Conservation (phyloP, 2,113 vertebrate genomes). For the Leuciscus idus region DNA sequence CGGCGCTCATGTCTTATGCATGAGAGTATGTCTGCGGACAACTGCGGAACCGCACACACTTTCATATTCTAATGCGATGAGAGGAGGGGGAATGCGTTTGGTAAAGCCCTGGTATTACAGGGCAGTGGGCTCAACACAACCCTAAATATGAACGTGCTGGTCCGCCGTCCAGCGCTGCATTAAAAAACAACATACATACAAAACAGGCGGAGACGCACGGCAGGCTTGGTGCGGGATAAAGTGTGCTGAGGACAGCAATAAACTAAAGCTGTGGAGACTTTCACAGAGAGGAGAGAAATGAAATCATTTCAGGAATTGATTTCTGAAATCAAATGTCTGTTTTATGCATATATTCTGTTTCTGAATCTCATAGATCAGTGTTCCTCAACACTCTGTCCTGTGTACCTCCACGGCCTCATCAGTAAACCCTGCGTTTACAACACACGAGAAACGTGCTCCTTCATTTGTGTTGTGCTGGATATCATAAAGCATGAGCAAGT, state of each 20-base stretch:
- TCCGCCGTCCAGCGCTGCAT: constrained; percentile 82
- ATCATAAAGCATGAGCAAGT: background rate
- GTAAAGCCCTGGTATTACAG: constrained; percentile 98
- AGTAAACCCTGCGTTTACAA: background rate
- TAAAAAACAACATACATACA: constrained; percentile 70
- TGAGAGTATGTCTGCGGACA: constrained; percentile 87
- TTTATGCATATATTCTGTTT: constrained; percentile 2
- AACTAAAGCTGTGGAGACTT: constrained; percentile 81
- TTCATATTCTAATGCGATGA: constrained; percentile 99
- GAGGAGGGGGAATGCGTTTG: constrained; percentile 91
- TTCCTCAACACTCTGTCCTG: background rate
- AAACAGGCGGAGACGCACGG: constrained; percentile 64
- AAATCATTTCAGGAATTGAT: constrained; percentile 1
- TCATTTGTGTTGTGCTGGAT: background rate
- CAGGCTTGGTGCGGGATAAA: constrained; percentile 95
- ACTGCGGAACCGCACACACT: constrained; percentile 93
- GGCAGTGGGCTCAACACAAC: constrained; percentile 90
- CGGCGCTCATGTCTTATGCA: constrained; percentile 94
- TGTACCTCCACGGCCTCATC: background rate
- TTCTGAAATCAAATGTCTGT: constrained; percentile 4
- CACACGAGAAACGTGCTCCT: background rate
- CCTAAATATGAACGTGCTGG: constrained; percentile 82
- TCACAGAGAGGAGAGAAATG: constrained; percentile 22
- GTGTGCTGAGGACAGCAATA: constrained; percentile 96
- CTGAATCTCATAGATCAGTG: background rate